phyloP scores from a whole-genome alignment of 2,888 invertebrate genomes.

The Caenorhabditis drosophilae region DNA sequence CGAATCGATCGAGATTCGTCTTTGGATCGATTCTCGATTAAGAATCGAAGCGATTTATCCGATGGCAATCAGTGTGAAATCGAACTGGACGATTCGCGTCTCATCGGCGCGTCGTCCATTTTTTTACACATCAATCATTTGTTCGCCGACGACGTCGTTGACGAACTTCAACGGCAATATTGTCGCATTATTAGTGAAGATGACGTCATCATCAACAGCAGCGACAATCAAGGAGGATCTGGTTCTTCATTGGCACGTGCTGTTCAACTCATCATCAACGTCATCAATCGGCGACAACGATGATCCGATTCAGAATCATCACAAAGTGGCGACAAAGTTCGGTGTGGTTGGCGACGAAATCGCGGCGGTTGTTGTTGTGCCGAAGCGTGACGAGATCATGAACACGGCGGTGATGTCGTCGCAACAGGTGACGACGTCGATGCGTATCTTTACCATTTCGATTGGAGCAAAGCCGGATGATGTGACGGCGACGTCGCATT shows the following conservation, averaged over 20 bases:
- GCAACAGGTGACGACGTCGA: slow-evolving; percentile 49
- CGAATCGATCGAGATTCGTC: slow-evolving; percentile 34
- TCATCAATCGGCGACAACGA: too few species aligned
- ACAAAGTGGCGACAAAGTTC: slow-evolving; percentile 50
- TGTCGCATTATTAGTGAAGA: slow-evolving; percentile 29
- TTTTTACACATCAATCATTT: slow-evolving; percentile 50
- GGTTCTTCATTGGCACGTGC: slow-evolving; percentile 33
- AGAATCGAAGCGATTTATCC: slow-evolving; percentile 56
- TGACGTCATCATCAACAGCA: slow-evolving; percentile 21
- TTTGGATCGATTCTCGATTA: slow-evolving; percentile 61
- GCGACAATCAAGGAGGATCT: slow-evolving; percentile 36
- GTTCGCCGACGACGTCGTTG: slow-evolving; percentile 17
- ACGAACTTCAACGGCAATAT: slow-evolving; percentile 22
- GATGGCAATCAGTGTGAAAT: too few species aligned
- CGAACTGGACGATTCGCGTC: slow-evolving; percentile 52
- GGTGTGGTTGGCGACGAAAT: slow-evolving; percentile 42
- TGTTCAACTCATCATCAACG: too few species aligned
- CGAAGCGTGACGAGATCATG: too few species aligned
- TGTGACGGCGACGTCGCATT: slow-evolving; percentile 60
- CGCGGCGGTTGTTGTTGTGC: slow-evolving; percentile 24
- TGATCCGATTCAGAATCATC: too few species aligned
- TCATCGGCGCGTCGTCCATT: slow-evolving; percentile 45
- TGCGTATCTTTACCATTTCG: slow-evolving; percentile 55
- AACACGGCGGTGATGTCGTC: slow-evolving; percentile 64
- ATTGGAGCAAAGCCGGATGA: slow-evolving; percentile 46